Base-by-base conservation (phyloP, 1,140 invertebrate genomes). In the Prorops nasuta region DNA sequence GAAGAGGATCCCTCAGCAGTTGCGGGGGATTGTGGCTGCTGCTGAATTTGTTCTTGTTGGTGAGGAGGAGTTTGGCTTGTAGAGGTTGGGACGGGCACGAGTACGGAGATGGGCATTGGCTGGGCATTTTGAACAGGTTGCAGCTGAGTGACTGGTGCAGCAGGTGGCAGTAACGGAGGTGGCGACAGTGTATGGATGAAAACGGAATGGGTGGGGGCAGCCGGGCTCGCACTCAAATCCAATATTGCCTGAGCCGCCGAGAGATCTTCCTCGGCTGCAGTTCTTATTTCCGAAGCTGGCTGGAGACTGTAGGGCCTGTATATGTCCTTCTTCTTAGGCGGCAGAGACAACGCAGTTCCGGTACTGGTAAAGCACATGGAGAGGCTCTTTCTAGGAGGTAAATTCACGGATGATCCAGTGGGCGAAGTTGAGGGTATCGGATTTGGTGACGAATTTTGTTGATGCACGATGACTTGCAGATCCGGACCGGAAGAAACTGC, bases 261-360 rank as follows among this genome's bases (percentile, higher is more conserved):
- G 19, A 91, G 74, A 61, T 91, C 89, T 71, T 91, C 88, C 63
- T 89, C 87, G 3, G 84, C 82, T 4, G 86, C 81, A 45, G 80
- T 81, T 34, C 86, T 80, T 28, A 86, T 79, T 54, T 84, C 75
- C 1, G 60, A 61, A 66, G 72, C 74, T 76, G 86, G 67, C 85
- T 89, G 89, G 35, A 91, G 77, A 42, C 88, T 91, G 70, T 91
- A 92, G 0, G 90, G 90, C 39, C 90, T 79, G 71, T 91, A 92
- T 51, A 92, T 92, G 69, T 92, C 90, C 72, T 92, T 92, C 72
- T 92, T 91, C 68, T 92, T 92, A 0, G 90, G 90, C 22, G 90
- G 89, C 51, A 92, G 69, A 40, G 89, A 90, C 1, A 92, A 72
- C 10, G 89, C 84, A 3, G 88, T 85, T 3, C 89, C 89, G 2